These are phyloP conservation scores for Manis javanica DNA, from an alignment of 2,797 vertebrate species.

Conservation along the genomic window DNA sequence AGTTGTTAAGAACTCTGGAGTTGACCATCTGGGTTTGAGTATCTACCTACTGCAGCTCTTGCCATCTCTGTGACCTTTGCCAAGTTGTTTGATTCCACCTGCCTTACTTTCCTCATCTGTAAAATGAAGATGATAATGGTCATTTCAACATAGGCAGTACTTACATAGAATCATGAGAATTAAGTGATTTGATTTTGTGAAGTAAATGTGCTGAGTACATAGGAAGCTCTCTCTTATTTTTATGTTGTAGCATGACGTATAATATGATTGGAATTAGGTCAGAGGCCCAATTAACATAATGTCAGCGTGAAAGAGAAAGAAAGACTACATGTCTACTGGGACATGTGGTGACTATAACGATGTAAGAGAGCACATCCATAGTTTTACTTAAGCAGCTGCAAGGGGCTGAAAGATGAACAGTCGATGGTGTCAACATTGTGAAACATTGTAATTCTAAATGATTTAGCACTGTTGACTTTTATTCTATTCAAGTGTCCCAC, in stretches of 20 bases:
- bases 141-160: not conserved
- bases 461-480: constrained; percentile 6
- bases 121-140: not conserved
- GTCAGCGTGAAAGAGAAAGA: not conserved
- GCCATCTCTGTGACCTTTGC: not conserved
- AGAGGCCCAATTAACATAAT: not conserved
- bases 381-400: not conserved
- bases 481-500: not conserved
- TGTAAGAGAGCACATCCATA: not conserved
- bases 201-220: not conserved
- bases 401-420: not conserved
- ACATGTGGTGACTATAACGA: not conserved
- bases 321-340: not conserved
- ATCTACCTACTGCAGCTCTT: not conserved
- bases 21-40: not conserved
- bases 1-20: not conserved
- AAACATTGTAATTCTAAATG: not conserved
- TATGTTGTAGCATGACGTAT: not conserved
- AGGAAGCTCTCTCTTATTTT: not conserved
- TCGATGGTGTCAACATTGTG: not conserved
- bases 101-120: constrained; percentile 2
- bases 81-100: not conserved
- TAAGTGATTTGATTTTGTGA: not conserved
- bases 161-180: not conserved
- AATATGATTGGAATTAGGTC: not conserved